Evolutionary conservation across 2,113 vertebrate species (phyloP).

Genomic region (Fulmarus glacialis): DNA sequence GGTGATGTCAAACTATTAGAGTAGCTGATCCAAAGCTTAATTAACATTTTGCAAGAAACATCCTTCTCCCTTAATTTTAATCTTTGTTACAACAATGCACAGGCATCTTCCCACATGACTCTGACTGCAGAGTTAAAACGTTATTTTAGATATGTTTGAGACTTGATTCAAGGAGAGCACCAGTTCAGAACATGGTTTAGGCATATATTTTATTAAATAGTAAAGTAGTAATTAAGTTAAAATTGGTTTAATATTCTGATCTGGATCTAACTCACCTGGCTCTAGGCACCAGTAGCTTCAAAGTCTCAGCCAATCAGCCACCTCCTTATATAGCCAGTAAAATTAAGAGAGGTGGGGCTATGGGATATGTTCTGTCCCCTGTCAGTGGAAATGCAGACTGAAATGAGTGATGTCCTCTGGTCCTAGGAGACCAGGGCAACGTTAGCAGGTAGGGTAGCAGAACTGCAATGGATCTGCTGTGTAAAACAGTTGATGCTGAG

Average conservation of each 20-base stretch:
- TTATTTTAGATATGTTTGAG: background rate
- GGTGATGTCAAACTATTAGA: background rate
- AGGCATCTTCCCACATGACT: background rate
- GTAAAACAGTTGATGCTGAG: background rate
- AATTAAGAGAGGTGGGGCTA: background rate
- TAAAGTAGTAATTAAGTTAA: background rate
- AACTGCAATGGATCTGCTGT: background rate
- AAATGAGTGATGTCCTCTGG: background rate
- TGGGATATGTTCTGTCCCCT: too few relatives aligned
- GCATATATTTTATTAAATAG: background rate
- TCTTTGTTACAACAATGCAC: background rate
- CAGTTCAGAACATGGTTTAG: background rate
- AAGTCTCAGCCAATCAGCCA: background rate
- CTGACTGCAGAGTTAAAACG: background rate
- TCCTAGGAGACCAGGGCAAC: background rate
- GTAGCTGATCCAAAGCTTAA: background rate
- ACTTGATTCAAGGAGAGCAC: background rate
- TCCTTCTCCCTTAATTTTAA: background rate
- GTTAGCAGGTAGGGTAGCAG: background rate
- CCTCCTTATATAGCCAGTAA: background rate
- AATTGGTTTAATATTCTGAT: background rate
- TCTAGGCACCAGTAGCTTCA: background rate
- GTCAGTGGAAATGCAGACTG: background rate
- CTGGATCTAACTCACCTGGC: background rate
- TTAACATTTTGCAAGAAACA: background rate